Percentiles rank a stretch among this genome's conserved stretches.
phyloP scores from a whole-genome alignment of 2,888 invertebrate genomes.

The Arge pagana region DNA sequence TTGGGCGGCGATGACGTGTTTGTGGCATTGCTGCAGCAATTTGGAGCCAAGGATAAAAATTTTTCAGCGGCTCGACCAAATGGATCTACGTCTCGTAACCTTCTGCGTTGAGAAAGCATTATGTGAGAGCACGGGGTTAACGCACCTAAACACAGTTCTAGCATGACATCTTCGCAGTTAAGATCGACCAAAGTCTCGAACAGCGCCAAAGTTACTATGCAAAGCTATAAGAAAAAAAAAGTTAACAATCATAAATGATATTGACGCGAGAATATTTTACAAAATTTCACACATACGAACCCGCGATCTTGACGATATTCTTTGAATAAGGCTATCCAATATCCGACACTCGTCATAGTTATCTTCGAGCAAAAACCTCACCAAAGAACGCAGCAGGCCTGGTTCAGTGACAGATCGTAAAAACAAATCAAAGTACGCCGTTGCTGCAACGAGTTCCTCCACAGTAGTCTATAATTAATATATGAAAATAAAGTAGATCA shows the following conservation, averaged over 20 bases:
- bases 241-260: constrained; percentile 10
- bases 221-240: constrained; percentile 63
- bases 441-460: constrained; percentile 89
- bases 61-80: constrained; percentile 76
- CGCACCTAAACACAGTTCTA: constrained; percentile 86
- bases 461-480: constrained; percentile 75
- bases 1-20: constrained; percentile 30
- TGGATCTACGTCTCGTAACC: constrained; percentile 73
- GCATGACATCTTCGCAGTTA: constrained; percentile 95
- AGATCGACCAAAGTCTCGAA: constrained; percentile 89
- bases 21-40: constrained; percentile 59
- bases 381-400: constrained; percentile 78
- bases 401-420: constrained; percentile 85
- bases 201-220: constrained; percentile 86
- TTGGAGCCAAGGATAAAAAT: constrained; percentile 75
- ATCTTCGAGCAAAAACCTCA: constrained; percentile 82
- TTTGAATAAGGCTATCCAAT: constrained; percentile 78
- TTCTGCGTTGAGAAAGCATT: constrained; percentile 77
- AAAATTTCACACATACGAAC: constrained; percentile 55
- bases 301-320: constrained; percentile 75
- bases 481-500: constrained; percentile 15
- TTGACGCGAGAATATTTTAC: constrained; percentile 6
- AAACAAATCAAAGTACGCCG: constrained; percentile 90
- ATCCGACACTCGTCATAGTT: constrained; percentile 85
- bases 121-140: constrained; percentile 81